These are phyloP conservation scores for Nycticorax nycticorax DNA, from an alignment of 2,113 vertebrate genomes.

Conservation along the genomic window DNA sequence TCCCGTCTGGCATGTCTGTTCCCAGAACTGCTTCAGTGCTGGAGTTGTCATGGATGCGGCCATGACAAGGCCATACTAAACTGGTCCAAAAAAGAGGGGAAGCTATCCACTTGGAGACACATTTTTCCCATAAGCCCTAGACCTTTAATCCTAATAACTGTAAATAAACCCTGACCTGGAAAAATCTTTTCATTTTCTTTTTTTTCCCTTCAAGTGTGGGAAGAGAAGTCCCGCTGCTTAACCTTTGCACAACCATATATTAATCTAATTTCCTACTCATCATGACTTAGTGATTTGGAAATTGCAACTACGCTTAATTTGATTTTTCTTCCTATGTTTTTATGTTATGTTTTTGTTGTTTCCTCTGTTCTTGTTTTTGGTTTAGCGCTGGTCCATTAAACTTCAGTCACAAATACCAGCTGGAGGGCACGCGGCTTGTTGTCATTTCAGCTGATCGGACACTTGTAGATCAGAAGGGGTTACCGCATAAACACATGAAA, in stretches of 20 bases:
- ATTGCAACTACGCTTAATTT: neutral
- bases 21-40: neutral
- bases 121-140: slow-evolving; percentile 38
- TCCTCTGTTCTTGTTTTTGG: neutral
- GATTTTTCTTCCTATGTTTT: neutral
- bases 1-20: neutral
- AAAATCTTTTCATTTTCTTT: neutral
- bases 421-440: slow-evolving; percentile 1
- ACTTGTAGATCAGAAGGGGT: neutral
- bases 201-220: slow-evolving; percentile 37
- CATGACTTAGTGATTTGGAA: neutral
- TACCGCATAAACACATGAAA: neutral
- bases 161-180: slow-evolving; percentile 41
- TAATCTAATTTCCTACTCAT: slow-evolving; percentile 53
- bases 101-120: neutral
- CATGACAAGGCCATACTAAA: neutral
- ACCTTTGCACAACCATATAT: neutral
- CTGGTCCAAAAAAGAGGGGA: neutral
- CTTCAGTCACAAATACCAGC: neutral
- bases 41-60: neutral
- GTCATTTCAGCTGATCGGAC: neutral
- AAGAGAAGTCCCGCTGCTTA: slow-evolving; percentile 37
- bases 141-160: slow-evolving; percentile 31
- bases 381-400: slow-evolving; percentile 9
- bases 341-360: neutral